Percentiles rank a stretch among this genome's conserved stretches.
Conservation (phyloP, 2,113 vertebrate species). For the Mobula hypostoma region DNA sequence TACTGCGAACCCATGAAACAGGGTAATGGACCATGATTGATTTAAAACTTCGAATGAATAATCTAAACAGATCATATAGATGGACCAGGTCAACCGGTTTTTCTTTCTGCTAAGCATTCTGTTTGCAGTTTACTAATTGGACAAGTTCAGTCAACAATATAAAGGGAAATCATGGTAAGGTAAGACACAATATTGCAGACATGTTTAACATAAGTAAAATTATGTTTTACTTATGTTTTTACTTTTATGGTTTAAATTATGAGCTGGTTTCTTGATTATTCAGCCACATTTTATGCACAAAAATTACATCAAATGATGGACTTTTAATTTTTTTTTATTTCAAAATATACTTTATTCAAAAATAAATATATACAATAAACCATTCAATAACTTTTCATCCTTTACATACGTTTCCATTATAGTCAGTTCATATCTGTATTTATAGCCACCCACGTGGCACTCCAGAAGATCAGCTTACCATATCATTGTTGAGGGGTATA, state of each 20-base stretch:
- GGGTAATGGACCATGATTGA: neutral
- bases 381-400: too few species aligned
- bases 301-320: neutral
- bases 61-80: neutral
- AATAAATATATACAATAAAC: too few species aligned
- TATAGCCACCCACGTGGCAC: too few species aligned
- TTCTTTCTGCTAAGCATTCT: neutral
- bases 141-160: neutral
- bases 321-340: neutral
- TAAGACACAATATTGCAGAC: neutral
- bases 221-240: neutral
- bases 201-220: neutral
- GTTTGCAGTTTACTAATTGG: neutral
- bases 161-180: neutral
- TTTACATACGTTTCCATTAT: too few species aligned
- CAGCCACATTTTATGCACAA: neutral
- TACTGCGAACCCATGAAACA: neutral
- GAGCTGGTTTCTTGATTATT: neutral
- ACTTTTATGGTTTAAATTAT: too few species aligned
- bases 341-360: too few species aligned
- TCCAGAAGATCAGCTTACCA: too few species aligned
- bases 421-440: too few species aligned
- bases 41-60: neutral
- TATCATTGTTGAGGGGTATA: too few species aligned
- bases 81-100: neutral